Conservation (phyloP, 2,888 invertebrate genomes). For the Scrobipalpa atriplicella region DNA sequence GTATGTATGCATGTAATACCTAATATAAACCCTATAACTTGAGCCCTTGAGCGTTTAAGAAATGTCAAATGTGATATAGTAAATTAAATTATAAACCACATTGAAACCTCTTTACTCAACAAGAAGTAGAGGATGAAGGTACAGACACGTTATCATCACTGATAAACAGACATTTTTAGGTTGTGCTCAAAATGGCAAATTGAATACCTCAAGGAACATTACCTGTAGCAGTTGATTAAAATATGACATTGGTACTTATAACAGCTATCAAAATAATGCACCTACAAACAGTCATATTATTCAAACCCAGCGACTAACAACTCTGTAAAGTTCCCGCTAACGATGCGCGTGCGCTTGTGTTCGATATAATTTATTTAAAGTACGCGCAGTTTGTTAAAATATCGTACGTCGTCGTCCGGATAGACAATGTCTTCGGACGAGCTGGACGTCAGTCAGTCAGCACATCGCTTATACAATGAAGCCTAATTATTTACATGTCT, state of each 20-base stretch:
- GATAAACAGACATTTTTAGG: no score
- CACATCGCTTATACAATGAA: conserved; percentile 30
- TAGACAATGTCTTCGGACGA: conserved; percentile 32
- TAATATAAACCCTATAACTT: no score
- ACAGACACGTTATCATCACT: no score
- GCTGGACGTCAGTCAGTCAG: conserved; percentile 27
- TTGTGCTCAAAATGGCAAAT: no score
- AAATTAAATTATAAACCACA: no score
- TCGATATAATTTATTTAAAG: conserved; percentile 35
- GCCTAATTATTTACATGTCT: conserved; percentile 29
- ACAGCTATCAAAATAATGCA: neutral
- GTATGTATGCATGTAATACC: no score
- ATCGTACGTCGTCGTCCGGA: conserved; percentile 32
- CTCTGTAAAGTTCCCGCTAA: conserved; percentile 19
- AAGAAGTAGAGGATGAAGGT: no score
- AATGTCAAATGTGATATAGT: no score
- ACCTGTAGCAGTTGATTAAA: neutral
- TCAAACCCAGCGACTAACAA: neutral
- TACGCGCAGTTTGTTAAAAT: conserved; percentile 38
- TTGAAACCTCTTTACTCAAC: no score
- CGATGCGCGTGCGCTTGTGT: conserved; percentile 29
- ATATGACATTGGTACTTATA: no score
- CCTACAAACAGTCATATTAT: neutral
- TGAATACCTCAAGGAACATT: no score
- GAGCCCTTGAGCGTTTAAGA: no score